phyloP scores from a whole-genome alignment of 2,888 invertebrate genomes.

The Drosophila testacea region DNA sequence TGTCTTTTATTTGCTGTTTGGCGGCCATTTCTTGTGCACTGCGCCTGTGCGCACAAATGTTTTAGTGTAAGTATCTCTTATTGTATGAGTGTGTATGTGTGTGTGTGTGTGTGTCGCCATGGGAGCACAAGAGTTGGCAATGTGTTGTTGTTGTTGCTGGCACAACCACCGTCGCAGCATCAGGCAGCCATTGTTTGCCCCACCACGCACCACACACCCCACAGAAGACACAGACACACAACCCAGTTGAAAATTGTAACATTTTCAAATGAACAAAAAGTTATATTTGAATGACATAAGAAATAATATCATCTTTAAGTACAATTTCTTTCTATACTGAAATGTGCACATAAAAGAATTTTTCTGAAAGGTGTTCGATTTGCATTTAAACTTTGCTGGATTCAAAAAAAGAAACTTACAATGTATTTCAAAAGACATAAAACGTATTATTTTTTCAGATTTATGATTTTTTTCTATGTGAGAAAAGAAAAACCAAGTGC shows the following conservation, averaged over 20 bases:
- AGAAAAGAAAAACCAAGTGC: constrained; percentile 1
- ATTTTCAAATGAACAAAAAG: constrained; percentile 4
- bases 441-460: background rate
- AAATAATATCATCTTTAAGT: background rate
- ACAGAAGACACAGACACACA: background rate
- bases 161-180: constrained; percentile 67
- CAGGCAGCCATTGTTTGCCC: constrained; percentile 73
- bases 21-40: constrained; percentile 74
- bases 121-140: constrained; percentile 66
- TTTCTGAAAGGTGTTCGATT: too few species aligned
- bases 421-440: background rate
- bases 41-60: constrained; percentile 75
- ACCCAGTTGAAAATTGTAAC: constrained; percentile 33
- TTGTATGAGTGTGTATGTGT: constrained; percentile 18
- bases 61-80: constrained; percentile 39
- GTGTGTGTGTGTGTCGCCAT: constrained; percentile 56
- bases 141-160: constrained; percentile 59
- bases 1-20: constrained; percentile 59
- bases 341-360: too few species aligned
- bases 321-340: too few species aligned
- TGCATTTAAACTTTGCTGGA: background rate
- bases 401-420: background rate
- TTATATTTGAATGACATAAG: background rate
- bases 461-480: background rate
- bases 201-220: constrained; percentile 49